These are phyloP conservation scores for Acanthoscelides obtectus DNA, from an alignment of 2,888 invertebrate genomes.

Conservation along the genomic window DNA sequence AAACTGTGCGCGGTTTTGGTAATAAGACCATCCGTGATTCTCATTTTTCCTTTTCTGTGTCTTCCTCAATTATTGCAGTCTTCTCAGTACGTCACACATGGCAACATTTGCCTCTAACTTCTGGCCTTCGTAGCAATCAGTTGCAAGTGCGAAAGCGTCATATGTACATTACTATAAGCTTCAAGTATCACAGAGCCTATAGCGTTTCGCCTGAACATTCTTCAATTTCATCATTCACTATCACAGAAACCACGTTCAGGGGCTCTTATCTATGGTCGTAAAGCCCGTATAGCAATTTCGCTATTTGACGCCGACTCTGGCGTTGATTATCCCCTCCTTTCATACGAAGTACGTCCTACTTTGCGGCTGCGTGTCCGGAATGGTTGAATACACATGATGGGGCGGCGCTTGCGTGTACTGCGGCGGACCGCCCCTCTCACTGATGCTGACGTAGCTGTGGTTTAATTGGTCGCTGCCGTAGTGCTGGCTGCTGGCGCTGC, in stretches of 20 bases:
- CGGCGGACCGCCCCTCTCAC: conserved; percentile 41
- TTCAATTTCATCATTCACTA: background rate
- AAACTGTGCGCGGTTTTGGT: background rate
- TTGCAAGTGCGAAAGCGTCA: background rate
- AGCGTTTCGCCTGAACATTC: background rate
- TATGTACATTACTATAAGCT: background rate
- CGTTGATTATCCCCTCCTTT: conserved; percentile 11
- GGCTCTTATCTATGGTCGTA: background rate
- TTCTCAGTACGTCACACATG: background rate
- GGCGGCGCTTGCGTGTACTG: conserved; percentile 43
- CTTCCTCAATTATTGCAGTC: background rate
- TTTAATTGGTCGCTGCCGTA: conserved; percentile 62
- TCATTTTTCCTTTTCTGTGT: background rate
- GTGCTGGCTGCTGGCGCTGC: conserved; percentile 54
- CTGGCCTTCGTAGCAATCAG: background rate
- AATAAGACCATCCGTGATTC: background rate
- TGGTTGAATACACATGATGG: conserved; percentile 47
- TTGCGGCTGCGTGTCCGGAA: conserved; percentile 45
- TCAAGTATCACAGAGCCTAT: background rate
- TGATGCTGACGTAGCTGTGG: conserved; percentile 66
- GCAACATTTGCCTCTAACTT: background rate
- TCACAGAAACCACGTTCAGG: background rate
- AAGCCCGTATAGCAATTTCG: background rate
- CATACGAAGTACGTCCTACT: conserved; percentile 48
- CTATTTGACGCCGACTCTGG: background rate